Conservation (phyloP, 2,113 vertebrate genomes). For the Indicator maculatus region DNA sequence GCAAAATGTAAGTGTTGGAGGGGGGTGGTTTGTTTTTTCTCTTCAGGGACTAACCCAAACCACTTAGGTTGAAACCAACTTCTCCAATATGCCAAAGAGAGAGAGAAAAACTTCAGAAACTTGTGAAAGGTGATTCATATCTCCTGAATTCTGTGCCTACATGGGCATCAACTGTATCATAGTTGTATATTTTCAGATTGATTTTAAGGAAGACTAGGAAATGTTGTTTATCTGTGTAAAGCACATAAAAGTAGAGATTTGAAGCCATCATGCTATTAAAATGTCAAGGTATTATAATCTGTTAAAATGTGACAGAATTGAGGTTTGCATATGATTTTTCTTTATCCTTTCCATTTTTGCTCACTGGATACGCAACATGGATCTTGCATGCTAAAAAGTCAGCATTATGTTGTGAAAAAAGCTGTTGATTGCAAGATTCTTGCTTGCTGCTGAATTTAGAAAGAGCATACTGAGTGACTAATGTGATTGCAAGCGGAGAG, state of each 20-base stretch:
- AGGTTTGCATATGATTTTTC: neutral
- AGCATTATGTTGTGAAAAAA: neutral
- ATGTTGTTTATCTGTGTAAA: neutral
- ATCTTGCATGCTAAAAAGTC: neutral
- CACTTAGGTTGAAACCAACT: neutral
- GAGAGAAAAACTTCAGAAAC: neutral
- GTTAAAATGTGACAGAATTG: neutral
- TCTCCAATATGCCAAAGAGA: neutral
- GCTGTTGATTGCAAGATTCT: neutral
- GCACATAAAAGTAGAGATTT: neutral
- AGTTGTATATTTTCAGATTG: neutral
- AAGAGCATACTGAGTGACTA: slow-evolving; percentile 9
- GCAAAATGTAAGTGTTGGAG: neutral
- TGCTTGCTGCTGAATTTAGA: slow-evolving; percentile 47
- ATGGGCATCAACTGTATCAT: neutral
- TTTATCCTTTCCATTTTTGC: neutral
- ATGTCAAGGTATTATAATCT: neutral
- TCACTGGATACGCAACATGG: neutral
- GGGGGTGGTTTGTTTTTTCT: neutral
- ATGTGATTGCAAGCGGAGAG: slow-evolving; percentile 21
- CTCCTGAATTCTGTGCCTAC: neutral
- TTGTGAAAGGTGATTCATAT: neutral
- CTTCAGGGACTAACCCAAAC: neutral
- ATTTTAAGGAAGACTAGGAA: neutral
- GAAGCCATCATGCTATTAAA: neutral